Evolutionary conservation across 2,797 vertebrate species (phyloP), one percentile per base, ranked within the genome.

Genomic region (Poecilia picta): DNA sequence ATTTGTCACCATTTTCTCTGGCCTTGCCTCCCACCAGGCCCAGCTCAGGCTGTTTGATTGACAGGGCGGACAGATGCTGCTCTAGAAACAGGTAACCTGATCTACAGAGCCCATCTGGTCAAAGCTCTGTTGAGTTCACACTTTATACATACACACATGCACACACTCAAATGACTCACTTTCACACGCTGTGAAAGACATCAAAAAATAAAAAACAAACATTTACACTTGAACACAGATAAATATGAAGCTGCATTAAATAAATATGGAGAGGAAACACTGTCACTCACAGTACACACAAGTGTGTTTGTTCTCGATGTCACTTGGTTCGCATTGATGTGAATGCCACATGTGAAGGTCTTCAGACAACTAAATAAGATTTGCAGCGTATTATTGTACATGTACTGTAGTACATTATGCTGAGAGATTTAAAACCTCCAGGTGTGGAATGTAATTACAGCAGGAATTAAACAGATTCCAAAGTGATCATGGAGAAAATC

Each of bases 31-130:
- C 89, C 77, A 33, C 75, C 43, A 47, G 79, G 25, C 74, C 49
- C 6, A 23, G 11, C 46, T 6, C 46, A 45, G 16, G 8, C 39
- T 3, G 49, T 88, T 87, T 93, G 92, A 93, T 92, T 93, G 91
- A 90, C 92, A 92, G 87, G 74, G n/a, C 75, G 89, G 90, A 90
- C 93, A 94, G 93, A 94, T 93, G 93, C 92, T 92, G 88, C 81
- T 87, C 87, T 89, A 89, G 88, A 91, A 92, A 88, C 91, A 92
- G 93, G 91, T 92, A 93, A 94, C 86, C 88, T 91, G 93, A 94
- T 92, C 89, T 84, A 83, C 83, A 82, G 91, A 89, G 86, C 90
- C 93, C 93, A 94, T 94, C 93, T 94, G 93, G 86, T 94, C 91
- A 59, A 90, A 88, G 89, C 89, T 88, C 89, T 85, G 85, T 92